Evolutionary conservation across 2,113 vertebrate genomes (phyloP).

Genomic region (Atractosteus spatula): DNA sequence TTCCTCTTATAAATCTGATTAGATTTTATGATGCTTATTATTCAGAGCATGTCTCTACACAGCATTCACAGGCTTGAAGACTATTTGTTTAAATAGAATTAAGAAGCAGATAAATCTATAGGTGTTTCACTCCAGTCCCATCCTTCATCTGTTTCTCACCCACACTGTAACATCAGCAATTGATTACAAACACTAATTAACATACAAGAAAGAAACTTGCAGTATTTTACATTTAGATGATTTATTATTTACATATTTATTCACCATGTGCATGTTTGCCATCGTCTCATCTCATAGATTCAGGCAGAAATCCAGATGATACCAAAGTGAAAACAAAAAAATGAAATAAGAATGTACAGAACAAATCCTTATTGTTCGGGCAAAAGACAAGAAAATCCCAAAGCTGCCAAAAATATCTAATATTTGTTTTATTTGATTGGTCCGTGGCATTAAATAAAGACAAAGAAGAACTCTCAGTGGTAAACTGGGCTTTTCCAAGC

Average conservation of each 20-base stretch:
- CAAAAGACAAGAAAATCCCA: neutral
- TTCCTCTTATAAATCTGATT: constrained; percentile 99
- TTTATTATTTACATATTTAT: constrained; percentile 70
- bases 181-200: constrained; percentile 92
- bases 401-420: constrained; percentile 5
- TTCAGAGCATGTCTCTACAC: constrained; percentile 95
- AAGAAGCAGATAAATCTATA: constrained; percentile 95
- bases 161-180: constrained; percentile 86
- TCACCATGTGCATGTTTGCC: constrained; percentile 21
- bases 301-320: constrained; percentile 10
- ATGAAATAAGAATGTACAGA: neutral
- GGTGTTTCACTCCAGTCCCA: constrained; percentile 82
- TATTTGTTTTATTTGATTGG: constrained; percentile 19
- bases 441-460: constrained; percentile 6
- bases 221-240: constrained; percentile 75
- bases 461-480: constrained; percentile 1
- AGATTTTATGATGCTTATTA: constrained; percentile 99
- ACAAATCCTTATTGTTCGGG: neutral
- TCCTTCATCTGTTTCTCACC: constrained; percentile 79
- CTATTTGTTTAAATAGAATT: constrained; percentile 97
- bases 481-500: constrained; percentile 8
- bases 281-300: constrained; percentile 10
- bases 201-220: constrained; percentile 85
- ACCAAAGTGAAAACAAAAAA: neutral
- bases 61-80: constrained; percentile 81